Evolutionary conservation across 2,888 invertebrate genomes (phyloP), one percentile per base, ranked within the genome.

Genomic region (Stenodema calcarata): DNA sequence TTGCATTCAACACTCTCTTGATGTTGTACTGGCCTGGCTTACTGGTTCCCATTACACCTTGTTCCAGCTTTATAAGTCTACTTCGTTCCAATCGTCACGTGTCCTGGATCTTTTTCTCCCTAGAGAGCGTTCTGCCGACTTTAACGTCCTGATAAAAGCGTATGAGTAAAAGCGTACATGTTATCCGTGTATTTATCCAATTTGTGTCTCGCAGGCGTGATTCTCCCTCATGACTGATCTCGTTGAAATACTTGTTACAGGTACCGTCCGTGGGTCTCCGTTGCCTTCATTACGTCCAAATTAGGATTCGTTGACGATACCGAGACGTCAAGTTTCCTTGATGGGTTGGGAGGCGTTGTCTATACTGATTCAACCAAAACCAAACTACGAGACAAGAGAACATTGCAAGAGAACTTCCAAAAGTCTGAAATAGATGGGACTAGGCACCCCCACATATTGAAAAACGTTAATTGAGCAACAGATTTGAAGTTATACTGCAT

Each of bases 91-190:
- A 99, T 96, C 97, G 76, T 97, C 97, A 87, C 98, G 96, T 92
- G 94, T 99, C 89, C 96, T 99, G 93, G 99, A 99, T 92, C 98
- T 99, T 98, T 99, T 99, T 93, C 94, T 98, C 91, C 96, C 97
- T 89, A 94, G 99, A 90, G 98, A 99, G 92, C 93, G 99, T 91
- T 98, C 97, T 92, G 92, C 93, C 90, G 99, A 98, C 90, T 93
- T 99, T 90, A 98, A 96, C 92, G 94, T 94, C 91, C 96, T 99
- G 92, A 94, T 98, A 89, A 99, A 98, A 95, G 95, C 98, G 98
- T 99, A 96, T 93, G 98, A 35, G 7, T 35, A 35, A 35, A 35
- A 35, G 7, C 7, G 35, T 35, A 35, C 7, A 35, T 70, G 28
- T 23, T 35, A 76, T 28, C 18, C 12, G n/a, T 73, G 73, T 27